These are phyloP conservation scores for Bradypodion ventrale DNA, from an alignment of 2,797 vertebrate genomes.

Conservation along the genomic window DNA sequence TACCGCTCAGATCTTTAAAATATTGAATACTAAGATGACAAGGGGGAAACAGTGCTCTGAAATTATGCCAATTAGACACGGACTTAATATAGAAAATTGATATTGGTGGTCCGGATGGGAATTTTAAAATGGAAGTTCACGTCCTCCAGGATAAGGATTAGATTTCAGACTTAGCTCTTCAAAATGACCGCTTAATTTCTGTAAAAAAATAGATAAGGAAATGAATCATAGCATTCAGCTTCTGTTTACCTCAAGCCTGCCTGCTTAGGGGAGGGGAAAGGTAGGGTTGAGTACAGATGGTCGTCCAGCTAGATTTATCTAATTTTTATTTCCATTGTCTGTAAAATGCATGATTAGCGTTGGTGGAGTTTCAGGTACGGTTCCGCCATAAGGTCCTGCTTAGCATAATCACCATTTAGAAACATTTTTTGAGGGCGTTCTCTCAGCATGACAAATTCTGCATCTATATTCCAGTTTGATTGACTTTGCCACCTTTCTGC, in stretches of 20 bases:
- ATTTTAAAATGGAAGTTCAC: neutral
- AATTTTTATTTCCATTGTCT: constrained; percentile 50
- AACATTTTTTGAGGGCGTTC: constrained; percentile 32
- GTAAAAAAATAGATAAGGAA: neutral
- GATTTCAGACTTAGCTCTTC: neutral
- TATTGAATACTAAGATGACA: neutral
- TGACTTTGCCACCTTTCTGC: constrained; percentile 14
- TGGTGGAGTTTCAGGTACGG: constrained; percentile 57
- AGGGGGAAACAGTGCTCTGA: neutral
- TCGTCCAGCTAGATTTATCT: constrained; percentile 40
- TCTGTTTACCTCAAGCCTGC: neutral
- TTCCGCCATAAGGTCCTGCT: constrained; percentile 46
- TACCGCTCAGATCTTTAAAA: neutral
- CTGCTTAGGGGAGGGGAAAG: constrained; percentile 44
- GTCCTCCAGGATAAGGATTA: neutral
- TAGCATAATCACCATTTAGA: constrained; percentile 49
- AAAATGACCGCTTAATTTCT: neutral
- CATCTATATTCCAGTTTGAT: constrained; percentile 29
- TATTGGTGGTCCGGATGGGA: neutral
- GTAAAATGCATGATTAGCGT: constrained; percentile 37
- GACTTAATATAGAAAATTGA: neutral
- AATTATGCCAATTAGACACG: neutral
- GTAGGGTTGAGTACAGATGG: constrained; percentile 19
- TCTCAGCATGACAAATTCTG: constrained; percentile 25
- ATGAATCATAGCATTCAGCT: neutral